These are phyloP conservation scores for Cyclina sinensis DNA, from an alignment of 1,140 invertebrate genomes.

Conservation along the genomic window DNA sequence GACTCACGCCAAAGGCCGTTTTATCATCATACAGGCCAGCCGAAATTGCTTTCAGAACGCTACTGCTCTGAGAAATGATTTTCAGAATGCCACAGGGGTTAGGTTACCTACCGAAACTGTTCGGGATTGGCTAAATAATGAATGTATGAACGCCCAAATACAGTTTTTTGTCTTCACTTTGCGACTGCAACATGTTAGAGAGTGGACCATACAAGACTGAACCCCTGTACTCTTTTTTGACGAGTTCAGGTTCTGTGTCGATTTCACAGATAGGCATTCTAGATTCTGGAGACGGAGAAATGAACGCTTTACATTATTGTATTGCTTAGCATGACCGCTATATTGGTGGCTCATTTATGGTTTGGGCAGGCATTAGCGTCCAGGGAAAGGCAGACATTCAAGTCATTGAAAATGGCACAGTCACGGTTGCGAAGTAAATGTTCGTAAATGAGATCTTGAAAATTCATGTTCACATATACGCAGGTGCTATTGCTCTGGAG, in stretches of 20 bases:
- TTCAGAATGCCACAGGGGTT: too few species aligned
- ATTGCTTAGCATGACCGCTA: not conserved
- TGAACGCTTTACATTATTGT: not conserved
- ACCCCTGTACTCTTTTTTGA: too few species aligned
- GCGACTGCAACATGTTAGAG: not conserved
- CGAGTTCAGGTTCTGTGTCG: not conserved
- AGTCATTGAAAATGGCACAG: too few species aligned
- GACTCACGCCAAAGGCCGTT: too few species aligned
- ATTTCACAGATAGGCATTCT: constrained; percentile 6
- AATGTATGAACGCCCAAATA: too few species aligned
- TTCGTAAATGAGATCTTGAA: not conserved
- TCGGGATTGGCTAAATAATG: too few species aligned
- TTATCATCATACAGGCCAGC: too few species aligned
- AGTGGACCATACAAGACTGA: not conserved
- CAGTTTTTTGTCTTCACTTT: not conserved
- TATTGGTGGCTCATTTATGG: not conserved
- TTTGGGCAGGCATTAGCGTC: too few species aligned
- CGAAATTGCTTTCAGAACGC: too few species aligned
- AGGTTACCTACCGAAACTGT: too few species aligned
- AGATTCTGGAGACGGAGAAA: not conserved
- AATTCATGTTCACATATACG: not conserved
- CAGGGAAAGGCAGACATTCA: too few species aligned
- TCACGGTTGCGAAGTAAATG: not conserved
- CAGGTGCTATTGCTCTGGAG: not conserved
- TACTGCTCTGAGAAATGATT: too few species aligned